Conservation (phyloP, 2,888 invertebrate species). For the Orthosia incerta region DNA sequence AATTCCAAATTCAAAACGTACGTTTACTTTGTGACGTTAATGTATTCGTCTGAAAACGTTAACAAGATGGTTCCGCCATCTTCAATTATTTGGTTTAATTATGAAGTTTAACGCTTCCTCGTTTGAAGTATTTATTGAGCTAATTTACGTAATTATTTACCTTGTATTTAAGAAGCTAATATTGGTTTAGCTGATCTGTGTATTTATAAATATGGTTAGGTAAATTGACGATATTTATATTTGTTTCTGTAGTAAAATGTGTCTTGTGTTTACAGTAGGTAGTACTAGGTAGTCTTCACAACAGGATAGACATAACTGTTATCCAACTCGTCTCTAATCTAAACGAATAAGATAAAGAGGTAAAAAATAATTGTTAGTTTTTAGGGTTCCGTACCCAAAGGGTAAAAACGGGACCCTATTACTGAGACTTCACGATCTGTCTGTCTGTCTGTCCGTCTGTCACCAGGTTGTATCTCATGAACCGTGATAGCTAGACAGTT, state of each 20-base stretch:
- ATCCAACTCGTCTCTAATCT: too few species aligned
- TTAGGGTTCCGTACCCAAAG: too few species aligned
- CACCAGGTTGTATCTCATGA: too few species aligned
- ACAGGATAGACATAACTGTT: too few species aligned
- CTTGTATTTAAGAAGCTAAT: background rate
- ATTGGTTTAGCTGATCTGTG: background rate
- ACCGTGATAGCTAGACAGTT: too few species aligned
- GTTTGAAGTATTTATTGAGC: constrained; percentile 7
- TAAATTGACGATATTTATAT: background rate
- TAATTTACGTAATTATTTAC: constrained; percentile 4
- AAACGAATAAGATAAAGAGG: too few species aligned
- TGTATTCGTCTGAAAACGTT: constrained; percentile 19
- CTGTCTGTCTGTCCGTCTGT: too few species aligned
- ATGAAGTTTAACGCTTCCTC: constrained; percentile 13
- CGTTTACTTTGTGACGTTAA: background rate
- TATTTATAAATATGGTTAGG: background rate
- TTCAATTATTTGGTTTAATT: constrained; percentile 4
- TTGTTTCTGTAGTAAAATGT: background rate
- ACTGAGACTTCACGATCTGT: too few species aligned
- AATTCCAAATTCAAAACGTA: constrained; percentile 21
- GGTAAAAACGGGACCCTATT: too few species aligned
- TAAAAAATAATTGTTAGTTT: too few species aligned
- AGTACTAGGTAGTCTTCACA: too few species aligned
- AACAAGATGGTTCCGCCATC: constrained; percentile 4
- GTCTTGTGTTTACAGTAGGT: background rate